Evolutionary conservation across 1,140 invertebrate species (phyloP).

Genomic region (Drosophila persimilis): DNA sequence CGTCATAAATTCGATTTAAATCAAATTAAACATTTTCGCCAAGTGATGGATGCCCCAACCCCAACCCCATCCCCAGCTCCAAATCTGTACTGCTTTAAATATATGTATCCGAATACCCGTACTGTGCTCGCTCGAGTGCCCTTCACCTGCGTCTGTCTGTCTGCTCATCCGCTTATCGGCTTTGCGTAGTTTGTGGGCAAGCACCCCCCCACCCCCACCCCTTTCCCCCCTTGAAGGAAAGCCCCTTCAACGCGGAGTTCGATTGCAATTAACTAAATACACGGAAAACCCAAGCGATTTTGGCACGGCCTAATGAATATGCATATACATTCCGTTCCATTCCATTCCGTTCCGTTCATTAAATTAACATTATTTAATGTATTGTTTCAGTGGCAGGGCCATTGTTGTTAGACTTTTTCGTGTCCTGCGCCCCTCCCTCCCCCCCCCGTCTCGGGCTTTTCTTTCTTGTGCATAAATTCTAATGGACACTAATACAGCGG

Average conservation of each 20-base stretch:
- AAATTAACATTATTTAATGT: slow-evolving; percentile 66
- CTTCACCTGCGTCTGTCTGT: no score
- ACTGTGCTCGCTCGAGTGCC: not conserved
- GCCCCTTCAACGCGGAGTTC: slow-evolving; percentile 25
- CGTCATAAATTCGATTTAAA: no score
- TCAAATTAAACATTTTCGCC: no score
- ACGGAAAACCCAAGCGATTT: slow-evolving; percentile 40
- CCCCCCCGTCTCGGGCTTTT: slow-evolving; percentile 6
- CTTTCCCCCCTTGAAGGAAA: slow-evolving; percentile 7
- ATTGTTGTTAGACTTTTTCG: slow-evolving; percentile 36
- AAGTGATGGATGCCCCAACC: no score
- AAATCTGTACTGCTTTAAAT: slow-evolving; percentile 12
- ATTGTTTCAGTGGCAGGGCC: slow-evolving; percentile 54
- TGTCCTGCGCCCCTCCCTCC: no score
- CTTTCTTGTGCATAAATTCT: slow-evolving; percentile 61
- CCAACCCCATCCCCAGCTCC: not conserved
- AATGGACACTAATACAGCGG: slow-evolving; percentile 74
- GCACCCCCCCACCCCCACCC: not conserved
- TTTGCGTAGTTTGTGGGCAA: slow-evolving; percentile 14
- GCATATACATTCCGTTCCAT: slow-evolving; percentile 26
- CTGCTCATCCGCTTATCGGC: not conserved
- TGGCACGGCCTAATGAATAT: slow-evolving; percentile 66
- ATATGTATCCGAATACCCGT: no score
- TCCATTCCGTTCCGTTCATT: slow-evolving; percentile 58
- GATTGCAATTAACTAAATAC: slow-evolving; percentile 80